Conservation (phyloP, 1,140 invertebrate species). For the Camponotus pennsylvanicus region DNA sequence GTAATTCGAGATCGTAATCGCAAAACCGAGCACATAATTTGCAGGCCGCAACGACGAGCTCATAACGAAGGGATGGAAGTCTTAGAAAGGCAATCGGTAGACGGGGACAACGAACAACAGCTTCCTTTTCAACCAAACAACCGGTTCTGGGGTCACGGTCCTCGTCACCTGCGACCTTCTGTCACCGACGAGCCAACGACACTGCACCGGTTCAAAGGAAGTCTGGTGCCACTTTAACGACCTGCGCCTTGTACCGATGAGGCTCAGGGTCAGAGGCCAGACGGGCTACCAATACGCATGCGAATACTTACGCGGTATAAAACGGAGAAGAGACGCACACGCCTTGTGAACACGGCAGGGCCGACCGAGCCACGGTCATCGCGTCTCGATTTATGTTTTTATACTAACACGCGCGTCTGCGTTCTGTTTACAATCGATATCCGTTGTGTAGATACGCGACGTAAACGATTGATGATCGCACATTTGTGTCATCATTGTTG, state of each 20-base stretch:
- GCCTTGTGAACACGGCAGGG: slow-evolving; percentile 21
- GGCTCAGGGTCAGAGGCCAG: slow-evolving; percentile 78
- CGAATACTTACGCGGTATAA: slow-evolving; percentile 35
- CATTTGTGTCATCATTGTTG: neutral
- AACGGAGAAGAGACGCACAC: slow-evolving; percentile 46
- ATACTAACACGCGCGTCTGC: slow-evolving; percentile 10
- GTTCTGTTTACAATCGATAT: slow-evolving; percentile 9
- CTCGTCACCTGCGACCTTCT: slow-evolving; percentile 78
- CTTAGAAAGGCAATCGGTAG: slow-evolving; percentile 62
- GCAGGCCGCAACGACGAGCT: neutral
- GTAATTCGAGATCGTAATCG: slow-evolving; percentile 52
- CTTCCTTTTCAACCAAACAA: slow-evolving; percentile 65
- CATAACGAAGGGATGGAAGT: slow-evolving; percentile 63
- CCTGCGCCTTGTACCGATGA: slow-evolving; percentile 75
- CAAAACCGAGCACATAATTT: slow-evolving; percentile 33
- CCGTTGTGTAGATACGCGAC: neutral
- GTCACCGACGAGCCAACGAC: slow-evolving; percentile 76
- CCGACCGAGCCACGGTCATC: neutral
- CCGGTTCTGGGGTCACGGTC: slow-evolving; percentile 76
- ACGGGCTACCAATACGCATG: slow-evolving; percentile 73
- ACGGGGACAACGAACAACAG: slow-evolving; percentile 54
- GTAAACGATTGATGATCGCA: neutral
- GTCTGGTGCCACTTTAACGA: slow-evolving; percentile 79
- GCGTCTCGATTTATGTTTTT: slow-evolving; percentile 61
- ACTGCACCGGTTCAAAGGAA: slow-evolving; percentile 78